Conservation (phyloP, 2,888 invertebrate species). For the Teleiodes luculella region DNA sequence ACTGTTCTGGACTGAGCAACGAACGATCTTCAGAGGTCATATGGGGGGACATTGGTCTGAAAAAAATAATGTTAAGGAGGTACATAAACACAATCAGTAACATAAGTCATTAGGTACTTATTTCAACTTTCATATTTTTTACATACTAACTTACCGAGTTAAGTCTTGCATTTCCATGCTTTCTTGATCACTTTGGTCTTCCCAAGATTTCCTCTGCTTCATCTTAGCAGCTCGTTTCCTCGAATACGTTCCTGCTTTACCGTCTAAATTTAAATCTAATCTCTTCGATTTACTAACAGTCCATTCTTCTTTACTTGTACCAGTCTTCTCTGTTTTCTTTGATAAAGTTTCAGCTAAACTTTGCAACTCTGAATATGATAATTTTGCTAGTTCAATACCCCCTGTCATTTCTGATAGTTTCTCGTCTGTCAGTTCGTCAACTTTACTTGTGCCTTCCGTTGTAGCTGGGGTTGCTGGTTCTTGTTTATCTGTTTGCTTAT, state of each 20-base stretch:
- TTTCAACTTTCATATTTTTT: no score
- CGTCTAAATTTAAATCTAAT: slow-evolving; percentile 65
- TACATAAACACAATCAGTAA: background rate
- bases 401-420: slow-evolving; percentile 62
- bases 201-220: slow-evolving; percentile 82
- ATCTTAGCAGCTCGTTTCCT: slow-evolving; percentile 68
- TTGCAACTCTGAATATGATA: slow-evolving; percentile 67
- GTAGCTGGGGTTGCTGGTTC: slow-evolving; percentile 20
- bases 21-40: slow-evolving; percentile 67
- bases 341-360: slow-evolving; percentile 66
- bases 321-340: slow-evolving; percentile 58
- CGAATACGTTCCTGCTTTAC: slow-evolving; percentile 73
- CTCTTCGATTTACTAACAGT: slow-evolving; percentile 64
- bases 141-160: slow-evolving; percentile 67
- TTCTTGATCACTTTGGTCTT: slow-evolving; percentile 84
- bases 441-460: slow-evolving; percentile 30
- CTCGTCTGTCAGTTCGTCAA: slow-evolving; percentile 59
- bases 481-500: slow-evolving; percentile 35
- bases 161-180: slow-evolving; percentile 83
- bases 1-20: slow-evolving; percentile 65
- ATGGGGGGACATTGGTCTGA: slow-evolving; percentile 70
- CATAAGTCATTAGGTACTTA: no score
- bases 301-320: slow-evolving; percentile 70
- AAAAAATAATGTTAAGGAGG: slow-evolving; percentile 8
- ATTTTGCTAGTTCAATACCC: slow-evolving; percentile 63